Evolutionary conservation across 2,113 vertebrate species (phyloP), one percentile per base, ranked within the genome.

Genomic region (Corythoichthys haematopterus): DNA sequence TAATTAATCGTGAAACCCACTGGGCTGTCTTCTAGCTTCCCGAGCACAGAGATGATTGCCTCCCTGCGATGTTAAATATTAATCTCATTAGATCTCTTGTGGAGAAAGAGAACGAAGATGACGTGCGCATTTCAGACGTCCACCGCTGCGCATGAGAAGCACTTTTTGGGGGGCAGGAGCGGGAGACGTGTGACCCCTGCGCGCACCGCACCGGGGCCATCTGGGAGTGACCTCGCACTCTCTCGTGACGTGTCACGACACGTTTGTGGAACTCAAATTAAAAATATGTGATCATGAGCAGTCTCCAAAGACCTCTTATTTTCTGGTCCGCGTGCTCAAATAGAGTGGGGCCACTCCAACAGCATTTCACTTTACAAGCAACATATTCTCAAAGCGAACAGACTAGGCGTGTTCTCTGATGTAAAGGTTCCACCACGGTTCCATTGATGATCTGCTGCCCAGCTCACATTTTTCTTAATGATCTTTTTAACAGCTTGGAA

Each of bases 211-310:
- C 46, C 70, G 2, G 65, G 65, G 69, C 80, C 85, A 76, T 64
- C 68, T 71, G 82, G 81, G 80, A 82, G 43, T 72, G 78, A 82
- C 68, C 74, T 78, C 77, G 59, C 75, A 73, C 79, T 66, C 71
- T 53, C 46, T 1, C 16, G 66, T 53, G 55, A 71, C 75, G 33
- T 81, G 90, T 87, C 81, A 76, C 71, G 88, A 89, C 90, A 88
- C 88, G 89, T 82, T 79, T 74, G 70, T 56, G 36, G 66, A 80
- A 59, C 65, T 47, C 57, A 76, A 80, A 74, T 72, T 80, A 56
- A 67, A 80, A 60, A 2, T 51, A n/a, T 35, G 43, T 68, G 62
- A 76, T 62, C 51, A 43, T 65, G 53, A 20, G 53, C 28, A 67
- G 65, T 66, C 74, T 76, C 82, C 20, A 57, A 74, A 80, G 77